These are phyloP conservation scores for Pristionchus fissidentatus DNA, from an alignment of 2,888 invertebrate genomes.

Conservation along the genomic window DNA sequence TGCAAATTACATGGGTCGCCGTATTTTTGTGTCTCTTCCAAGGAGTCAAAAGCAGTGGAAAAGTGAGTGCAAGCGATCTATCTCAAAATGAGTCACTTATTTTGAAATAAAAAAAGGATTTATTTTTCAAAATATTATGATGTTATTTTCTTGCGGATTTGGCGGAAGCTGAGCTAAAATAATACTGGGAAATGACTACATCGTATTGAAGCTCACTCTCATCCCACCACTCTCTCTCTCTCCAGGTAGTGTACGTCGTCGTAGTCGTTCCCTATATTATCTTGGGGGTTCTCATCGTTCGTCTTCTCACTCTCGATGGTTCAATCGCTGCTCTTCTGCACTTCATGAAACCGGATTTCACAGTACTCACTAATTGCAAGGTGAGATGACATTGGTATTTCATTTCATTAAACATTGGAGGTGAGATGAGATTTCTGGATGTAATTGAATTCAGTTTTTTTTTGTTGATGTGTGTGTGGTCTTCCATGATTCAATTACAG, in stretches of 20 bases:
- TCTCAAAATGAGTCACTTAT: background rate
- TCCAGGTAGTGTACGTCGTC: constrained; percentile 78
- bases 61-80: constrained; percentile 76
- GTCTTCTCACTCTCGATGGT: constrained; percentile 87
- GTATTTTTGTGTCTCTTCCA: constrained; percentile 86
- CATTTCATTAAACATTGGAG: no score
- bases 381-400: constrained; percentile 74
- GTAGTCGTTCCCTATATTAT: constrained; percentile 78
- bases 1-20: constrained; percentile 86
- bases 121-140: no score
- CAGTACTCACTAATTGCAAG: constrained; percentile 81
- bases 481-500: background rate
- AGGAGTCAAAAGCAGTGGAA: constrained; percentile 87
- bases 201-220: background rate
- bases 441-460: no score
- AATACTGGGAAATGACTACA: background rate
- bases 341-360: constrained; percentile 83
- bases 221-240: background rate
- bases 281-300: constrained; percentile 82
- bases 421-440: no score
- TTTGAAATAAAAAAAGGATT: background rate
- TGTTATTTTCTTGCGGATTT: no score
- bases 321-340: constrained; percentile 85
- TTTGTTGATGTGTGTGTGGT: background rate
- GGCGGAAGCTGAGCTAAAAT: background rate